phyloP scores from a whole-genome alignment of 2,888 invertebrate species.

The Chelonus formosanus region DNA sequence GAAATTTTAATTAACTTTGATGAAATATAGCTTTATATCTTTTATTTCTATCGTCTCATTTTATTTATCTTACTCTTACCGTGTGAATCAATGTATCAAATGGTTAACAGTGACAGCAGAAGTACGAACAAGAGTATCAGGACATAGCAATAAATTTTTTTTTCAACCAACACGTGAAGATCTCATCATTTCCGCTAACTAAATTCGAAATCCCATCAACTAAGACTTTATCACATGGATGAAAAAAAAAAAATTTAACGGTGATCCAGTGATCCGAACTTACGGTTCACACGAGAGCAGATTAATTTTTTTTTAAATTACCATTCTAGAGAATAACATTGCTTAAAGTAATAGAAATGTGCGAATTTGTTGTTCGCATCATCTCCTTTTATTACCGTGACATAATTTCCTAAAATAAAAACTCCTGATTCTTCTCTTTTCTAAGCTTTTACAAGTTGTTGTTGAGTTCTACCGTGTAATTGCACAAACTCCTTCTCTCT shows the following conservation, averaged over 20 bases:
- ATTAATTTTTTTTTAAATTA: slow-evolving; percentile 29
- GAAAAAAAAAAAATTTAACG: slow-evolving; percentile 11
- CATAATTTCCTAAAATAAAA: slow-evolving; percentile 10
- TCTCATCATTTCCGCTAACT: slow-evolving; percentile 8
- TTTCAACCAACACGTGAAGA: not conserved
- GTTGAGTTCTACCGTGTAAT: slow-evolving; percentile 14
- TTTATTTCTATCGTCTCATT: too few relatives aligned
- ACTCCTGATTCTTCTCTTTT: not conserved
- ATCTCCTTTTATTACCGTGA: not conserved
- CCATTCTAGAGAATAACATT: slow-evolving; percentile 21
- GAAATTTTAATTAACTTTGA: too few relatives aligned
- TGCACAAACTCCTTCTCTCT: slow-evolving; percentile 1
- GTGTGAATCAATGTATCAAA: not conserved
- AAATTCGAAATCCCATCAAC: slow-evolving; percentile 14
- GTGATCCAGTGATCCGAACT: slow-evolving; percentile 21
- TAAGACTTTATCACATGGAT: slow-evolving; percentile 6
- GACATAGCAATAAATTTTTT: too few relatives aligned
- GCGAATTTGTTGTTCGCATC: slow-evolving; percentile 4
- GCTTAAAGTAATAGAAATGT: slow-evolving; percentile 20
- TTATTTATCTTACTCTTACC: too few relatives aligned
- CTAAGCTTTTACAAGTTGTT: not conserved
- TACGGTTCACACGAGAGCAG: slow-evolving; percentile 8
- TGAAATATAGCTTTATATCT: too few relatives aligned
- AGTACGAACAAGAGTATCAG: too few relatives aligned
- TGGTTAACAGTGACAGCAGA: not conserved